Evolutionary conservation across 2,113 vertebrate species (phyloP), one percentile per base, ranked within the genome.

Genomic region (Muscicapa adusta): DNA sequence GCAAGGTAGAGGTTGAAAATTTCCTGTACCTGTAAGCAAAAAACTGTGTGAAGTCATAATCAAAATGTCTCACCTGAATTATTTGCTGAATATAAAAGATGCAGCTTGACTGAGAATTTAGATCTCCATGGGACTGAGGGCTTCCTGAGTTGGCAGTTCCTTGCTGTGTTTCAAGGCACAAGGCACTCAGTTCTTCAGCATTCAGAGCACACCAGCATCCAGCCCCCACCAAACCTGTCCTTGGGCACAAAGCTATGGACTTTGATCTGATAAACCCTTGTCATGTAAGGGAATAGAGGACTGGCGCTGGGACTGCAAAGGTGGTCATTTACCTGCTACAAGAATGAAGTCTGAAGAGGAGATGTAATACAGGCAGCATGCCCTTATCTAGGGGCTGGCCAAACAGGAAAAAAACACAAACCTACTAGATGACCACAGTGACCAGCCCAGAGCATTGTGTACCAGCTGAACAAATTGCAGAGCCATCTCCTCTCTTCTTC

Each of bases 271-370:
- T n/a, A 88, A 67, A 65, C 47, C 33, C 28, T 65, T 68, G 43
- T 33, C 57, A 5, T 4, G 33, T 31, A 26, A 65, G 10, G 67
- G 31, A 90, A 78, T 40, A 81, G 19, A 84, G 40, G 22, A 19
- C n/a, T 70, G 10, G 16, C 29, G 3, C 24, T 18, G 51, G 61
- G 29, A 11, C 43, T 0, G 0, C 43, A 43, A 6, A 10, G 3
- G 10, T 12, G 36, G 9, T n/a, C 3, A 4, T 43, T 48, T 47
- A 67, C n/a, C 48, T 12, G 1, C 65, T 20, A 9, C 58, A 75
- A 58, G 73, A 33, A 57, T 12, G 42, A 54, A 47, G 62, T 31
- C n/a, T 83, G 58, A 61, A 75, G 40, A 60, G 14, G 11, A 60
- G 73, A 12, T 22, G 53, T 36, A 12, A 13, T 2, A 22, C 38